A percentile compares a stretch with the other conserved stretches of the same genome.
Evolutionary conservation across 2,113 vertebrate genomes (phyloP).

Genomic region (Halichoerus grypus): DNA sequence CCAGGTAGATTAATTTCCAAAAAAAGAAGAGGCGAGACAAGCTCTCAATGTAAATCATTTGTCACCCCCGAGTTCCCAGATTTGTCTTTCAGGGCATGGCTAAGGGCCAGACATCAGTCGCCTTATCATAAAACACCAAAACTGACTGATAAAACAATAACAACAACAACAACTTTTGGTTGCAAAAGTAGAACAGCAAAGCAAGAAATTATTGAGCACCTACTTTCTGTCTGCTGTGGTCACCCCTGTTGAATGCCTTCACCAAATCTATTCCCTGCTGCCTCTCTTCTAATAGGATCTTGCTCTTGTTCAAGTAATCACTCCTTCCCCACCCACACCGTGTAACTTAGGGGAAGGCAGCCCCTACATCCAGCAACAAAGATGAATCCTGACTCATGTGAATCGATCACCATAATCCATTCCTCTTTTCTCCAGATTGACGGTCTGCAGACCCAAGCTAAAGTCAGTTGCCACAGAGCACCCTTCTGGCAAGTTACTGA

Average conservation of each 20-base stretch:
- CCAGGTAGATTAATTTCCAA: slow-evolving; percentile 47
- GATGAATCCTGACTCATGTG: neutral
- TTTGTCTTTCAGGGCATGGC: slow-evolving; percentile 48
- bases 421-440: neutral
- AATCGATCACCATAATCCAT: neutral
- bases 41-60: slow-evolving; percentile 60
- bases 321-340: neutral
- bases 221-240: neutral
- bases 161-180: neutral
- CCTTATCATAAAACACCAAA: slow-evolving; percentile 42
- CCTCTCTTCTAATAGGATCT: slow-evolving; percentile 9
- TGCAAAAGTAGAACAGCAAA: slow-evolving; percentile 50
- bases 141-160: neutral
- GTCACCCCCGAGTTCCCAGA: slow-evolving; percentile 25
- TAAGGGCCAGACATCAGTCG: slow-evolving; percentile 1
- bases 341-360: slow-evolving; percentile 2
- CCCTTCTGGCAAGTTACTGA: neutral
- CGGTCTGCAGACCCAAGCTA: neutral
- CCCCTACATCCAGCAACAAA: neutral
- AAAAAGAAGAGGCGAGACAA: neutral
- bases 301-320: slow-evolving; percentile 5
- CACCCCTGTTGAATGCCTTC: neutral
- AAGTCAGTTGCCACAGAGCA: neutral
- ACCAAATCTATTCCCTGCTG: neutral
- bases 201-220: neutral